Conservation (phyloP, 2,797 vertebrate species). For the Rhinophrynus dorsalis region DNA sequence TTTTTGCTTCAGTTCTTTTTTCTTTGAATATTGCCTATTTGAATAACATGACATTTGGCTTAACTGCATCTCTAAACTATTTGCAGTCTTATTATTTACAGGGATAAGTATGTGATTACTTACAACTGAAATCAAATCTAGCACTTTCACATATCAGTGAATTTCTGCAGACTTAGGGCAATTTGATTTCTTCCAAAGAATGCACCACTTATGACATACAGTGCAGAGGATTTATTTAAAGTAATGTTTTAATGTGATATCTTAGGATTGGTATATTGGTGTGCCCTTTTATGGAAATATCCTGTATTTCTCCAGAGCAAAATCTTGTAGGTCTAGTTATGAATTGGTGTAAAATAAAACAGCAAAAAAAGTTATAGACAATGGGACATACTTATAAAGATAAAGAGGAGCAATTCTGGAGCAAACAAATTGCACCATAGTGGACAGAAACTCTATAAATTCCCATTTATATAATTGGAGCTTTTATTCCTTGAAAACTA, state of each 20-base stretch:
- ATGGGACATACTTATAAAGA: too few relatives aligned
- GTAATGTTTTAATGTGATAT: slow-evolving; percentile 25
- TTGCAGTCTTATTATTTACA: slow-evolving; percentile 47
- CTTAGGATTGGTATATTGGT: slow-evolving; percentile 19
- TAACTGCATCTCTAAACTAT: slow-evolving; percentile 43
- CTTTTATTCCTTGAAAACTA: too few relatives aligned
- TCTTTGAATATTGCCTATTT: slow-evolving; percentile 29
- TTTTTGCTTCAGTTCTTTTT: slow-evolving; percentile 18
- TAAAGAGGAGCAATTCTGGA: too few relatives aligned
- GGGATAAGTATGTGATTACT: slow-evolving; percentile 41
- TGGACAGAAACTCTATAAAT: too few relatives aligned
- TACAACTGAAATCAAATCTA: slow-evolving; percentile 44
- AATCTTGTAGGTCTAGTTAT: background rate
- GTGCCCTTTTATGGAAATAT: slow-evolving; percentile 24
- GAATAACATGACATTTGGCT: slow-evolving; percentile 47
- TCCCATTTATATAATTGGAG: too few relatives aligned
- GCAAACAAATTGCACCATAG: too few relatives aligned
- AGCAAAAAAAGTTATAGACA: too few relatives aligned
- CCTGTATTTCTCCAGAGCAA: background rate
- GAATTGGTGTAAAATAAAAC: too few relatives aligned
- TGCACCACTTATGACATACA: slow-evolving; percentile 33
- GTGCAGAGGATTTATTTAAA: slow-evolving; percentile 31
- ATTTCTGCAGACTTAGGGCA: slow-evolving; percentile 44
- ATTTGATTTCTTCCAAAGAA: slow-evolving; percentile 48
- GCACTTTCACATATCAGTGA: slow-evolving; percentile 47